A percentile compares a stretch with the other conserved stretches of the same genome.
phyloP scores from a whole-genome alignment of 2,888 invertebrate species.

The Antheraea yamamai region DNA sequence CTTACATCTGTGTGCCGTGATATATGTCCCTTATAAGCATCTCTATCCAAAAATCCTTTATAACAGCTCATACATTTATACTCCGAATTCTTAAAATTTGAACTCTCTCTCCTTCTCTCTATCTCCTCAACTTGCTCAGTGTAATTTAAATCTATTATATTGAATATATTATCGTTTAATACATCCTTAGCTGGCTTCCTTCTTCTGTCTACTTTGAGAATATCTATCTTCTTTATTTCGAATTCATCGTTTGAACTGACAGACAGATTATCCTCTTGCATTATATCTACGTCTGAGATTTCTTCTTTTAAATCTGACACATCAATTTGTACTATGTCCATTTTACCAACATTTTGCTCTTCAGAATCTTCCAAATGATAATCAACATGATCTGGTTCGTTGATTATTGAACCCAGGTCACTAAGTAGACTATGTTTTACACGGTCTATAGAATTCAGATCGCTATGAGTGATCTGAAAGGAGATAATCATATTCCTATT shows the following conservation, averaged over 20 bases:
- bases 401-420: neutral
- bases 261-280: constrained; percentile 6
- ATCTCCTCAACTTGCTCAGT: constrained; percentile 26
- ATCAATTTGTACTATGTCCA: constrained; percentile 5
- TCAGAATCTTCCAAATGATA: neutral
- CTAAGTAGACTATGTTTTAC: constrained; percentile 5
- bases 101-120: constrained; percentile 16
- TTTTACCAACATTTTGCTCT: neutral
- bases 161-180: constrained; percentile 13
- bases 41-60: constrained; percentile 26
- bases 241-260: constrained; percentile 12
- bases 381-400: neutral
- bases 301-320: constrained; percentile 19
- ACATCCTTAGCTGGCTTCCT: constrained; percentile 10
- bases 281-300: neutral
- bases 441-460: constrained; percentile 17
- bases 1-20: constrained; percentile 21
- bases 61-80: constrained; percentile 27
- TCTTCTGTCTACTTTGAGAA: constrained; percentile 12
- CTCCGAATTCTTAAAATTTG: constrained; percentile 23
- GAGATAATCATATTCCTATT: neutral
- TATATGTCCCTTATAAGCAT: constrained; percentile 23
- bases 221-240: neutral
- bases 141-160: constrained; percentile 10
- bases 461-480: constrained; percentile 12